These are phyloP conservation scores for Australoheros facetus DNA, from an alignment of 2,797 vertebrate genomes.

Conservation along the genomic window DNA sequence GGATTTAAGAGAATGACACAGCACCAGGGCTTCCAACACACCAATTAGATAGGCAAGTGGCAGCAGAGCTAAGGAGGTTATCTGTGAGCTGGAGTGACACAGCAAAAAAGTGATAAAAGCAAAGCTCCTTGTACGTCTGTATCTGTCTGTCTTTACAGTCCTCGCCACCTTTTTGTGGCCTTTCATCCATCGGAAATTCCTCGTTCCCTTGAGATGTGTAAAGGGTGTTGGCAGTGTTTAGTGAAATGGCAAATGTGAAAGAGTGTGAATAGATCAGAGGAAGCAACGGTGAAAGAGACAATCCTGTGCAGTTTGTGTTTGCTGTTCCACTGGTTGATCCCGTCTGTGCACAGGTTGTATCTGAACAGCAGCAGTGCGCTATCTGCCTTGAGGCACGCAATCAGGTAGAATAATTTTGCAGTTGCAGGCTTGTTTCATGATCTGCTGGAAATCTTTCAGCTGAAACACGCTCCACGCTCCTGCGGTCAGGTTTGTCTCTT, in stretches of 20 bases:
- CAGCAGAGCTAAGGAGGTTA: slow-evolving; percentile 42
- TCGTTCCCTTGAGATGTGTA: slow-evolving; percentile 44
- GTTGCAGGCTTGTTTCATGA: slow-evolving; percentile 35
- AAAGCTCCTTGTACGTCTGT: slow-evolving; percentile 20
- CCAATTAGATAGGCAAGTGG: slow-evolving; percentile 56
- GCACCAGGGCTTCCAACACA: slow-evolving; percentile 39
- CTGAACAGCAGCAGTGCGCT: slow-evolving; percentile 35
- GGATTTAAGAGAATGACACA: slow-evolving; percentile 61
- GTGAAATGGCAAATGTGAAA: neutral
- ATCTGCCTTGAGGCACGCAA: slow-evolving; percentile 30
- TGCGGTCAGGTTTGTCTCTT: slow-evolving; percentile 10
- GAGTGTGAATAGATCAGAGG: slow-evolving; percentile 15
- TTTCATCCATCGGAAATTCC: slow-evolving; percentile 18
- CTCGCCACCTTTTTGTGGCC: neutral
- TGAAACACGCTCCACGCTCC: slow-evolving; percentile 5
- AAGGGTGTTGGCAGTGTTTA: slow-evolving; percentile 10
- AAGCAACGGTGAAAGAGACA: slow-evolving; percentile 24
- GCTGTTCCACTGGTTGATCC: slow-evolving; percentile 47
- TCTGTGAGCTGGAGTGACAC: slow-evolving; percentile 57
- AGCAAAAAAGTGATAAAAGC: slow-evolving; percentile 40
- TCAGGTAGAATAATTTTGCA: slow-evolving; percentile 47
- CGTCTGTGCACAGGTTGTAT: slow-evolving; percentile 44
- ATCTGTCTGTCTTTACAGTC: slow-evolving; percentile 21
- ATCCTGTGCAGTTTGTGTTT: slow-evolving; percentile 25
- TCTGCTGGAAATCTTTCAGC: slow-evolving; percentile 38